Percentiles rank a stretch among this genome's conserved stretches.
phyloP scores from a whole-genome alignment of 2,797 vertebrate genomes.

The Sternarchorhynchus goeldii region DNA sequence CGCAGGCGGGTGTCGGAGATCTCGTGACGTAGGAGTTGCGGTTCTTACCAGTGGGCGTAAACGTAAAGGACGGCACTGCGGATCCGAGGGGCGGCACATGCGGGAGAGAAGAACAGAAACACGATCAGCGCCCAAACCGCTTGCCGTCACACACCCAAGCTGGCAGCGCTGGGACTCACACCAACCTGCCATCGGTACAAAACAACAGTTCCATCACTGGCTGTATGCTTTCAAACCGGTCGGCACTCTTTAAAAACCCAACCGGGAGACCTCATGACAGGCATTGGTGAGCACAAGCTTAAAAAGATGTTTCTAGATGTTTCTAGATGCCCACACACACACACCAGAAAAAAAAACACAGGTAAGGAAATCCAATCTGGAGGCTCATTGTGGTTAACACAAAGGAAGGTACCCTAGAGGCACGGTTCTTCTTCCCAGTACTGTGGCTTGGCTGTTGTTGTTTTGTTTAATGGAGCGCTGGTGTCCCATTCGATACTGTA shows the following conservation, averaged over 20 bases:
- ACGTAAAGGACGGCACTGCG: slow-evolving; percentile 99
- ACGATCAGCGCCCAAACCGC: background rate
- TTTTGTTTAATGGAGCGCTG: background rate
- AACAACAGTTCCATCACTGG: too few relatives aligned
- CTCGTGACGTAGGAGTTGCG: background rate
- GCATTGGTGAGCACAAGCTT: too few relatives aligned
- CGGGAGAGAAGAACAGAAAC: slow-evolving; percentile 20
- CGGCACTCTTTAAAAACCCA: too few relatives aligned
- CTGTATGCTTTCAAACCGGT: too few relatives aligned
- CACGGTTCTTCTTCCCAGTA: background rate
- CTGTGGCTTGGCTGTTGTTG: background rate
- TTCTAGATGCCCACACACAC: too few relatives aligned
- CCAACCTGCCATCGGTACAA: too few relatives aligned
- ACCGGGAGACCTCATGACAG: too few relatives aligned
- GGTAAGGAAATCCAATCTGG: background rate
- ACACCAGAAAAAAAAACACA: too few relatives aligned
- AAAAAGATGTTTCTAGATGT: too few relatives aligned
- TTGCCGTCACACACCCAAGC: background rate
- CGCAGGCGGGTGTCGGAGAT: too few relatives aligned
- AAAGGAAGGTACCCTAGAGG: background rate
- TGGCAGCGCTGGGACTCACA: background rate
- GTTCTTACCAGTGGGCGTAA: slow-evolving; percentile 97
- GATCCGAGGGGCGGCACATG: slow-evolving; percentile 78
- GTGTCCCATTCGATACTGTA: background rate
- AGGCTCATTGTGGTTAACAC: background rate